phyloP scores from a whole-genome alignment of 2,113 vertebrate genomes.

The Atrichornis clamosus region DNA sequence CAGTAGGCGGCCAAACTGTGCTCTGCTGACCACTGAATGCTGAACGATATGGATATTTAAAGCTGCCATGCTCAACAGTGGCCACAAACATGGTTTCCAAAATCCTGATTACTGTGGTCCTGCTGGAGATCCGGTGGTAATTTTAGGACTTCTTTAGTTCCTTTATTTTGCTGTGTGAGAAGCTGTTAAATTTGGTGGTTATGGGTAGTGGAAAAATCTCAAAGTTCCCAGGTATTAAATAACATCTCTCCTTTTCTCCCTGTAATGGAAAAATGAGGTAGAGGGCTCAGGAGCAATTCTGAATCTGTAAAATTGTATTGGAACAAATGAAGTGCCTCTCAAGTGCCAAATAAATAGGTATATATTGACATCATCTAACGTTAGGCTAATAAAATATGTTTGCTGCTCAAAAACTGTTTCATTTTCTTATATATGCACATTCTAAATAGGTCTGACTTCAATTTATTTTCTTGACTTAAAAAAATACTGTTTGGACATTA shows the following conservation, averaged over 20 bases:
- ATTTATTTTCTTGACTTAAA: neutral
- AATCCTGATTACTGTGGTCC: neutral
- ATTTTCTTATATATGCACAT: neutral
- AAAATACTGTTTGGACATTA: neutral
- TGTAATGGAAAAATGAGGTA: neutral
- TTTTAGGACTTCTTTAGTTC: neutral
- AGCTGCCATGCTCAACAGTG: neutral
- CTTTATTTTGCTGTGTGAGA: neutral
- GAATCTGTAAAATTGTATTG: neutral
- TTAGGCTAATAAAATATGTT: neutral
- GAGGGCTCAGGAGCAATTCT: neutral
- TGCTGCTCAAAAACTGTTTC: neutral
- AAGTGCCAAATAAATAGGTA: neutral
- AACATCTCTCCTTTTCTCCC: neutral
- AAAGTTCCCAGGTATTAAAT: neutral
- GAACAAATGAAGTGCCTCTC: neutral
- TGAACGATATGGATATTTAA: neutral
- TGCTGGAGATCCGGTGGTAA: neutral
- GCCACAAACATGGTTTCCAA: neutral
- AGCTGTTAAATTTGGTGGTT: neutral
- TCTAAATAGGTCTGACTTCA: neutral
- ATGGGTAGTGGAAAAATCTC: neutral
- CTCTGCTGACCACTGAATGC: neutral
- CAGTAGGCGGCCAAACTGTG: accelerated
- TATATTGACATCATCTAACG: neutral